Evolutionary conservation across 2,888 invertebrate species (phyloP).

Genomic region (Ophion ventricosus): DNA sequence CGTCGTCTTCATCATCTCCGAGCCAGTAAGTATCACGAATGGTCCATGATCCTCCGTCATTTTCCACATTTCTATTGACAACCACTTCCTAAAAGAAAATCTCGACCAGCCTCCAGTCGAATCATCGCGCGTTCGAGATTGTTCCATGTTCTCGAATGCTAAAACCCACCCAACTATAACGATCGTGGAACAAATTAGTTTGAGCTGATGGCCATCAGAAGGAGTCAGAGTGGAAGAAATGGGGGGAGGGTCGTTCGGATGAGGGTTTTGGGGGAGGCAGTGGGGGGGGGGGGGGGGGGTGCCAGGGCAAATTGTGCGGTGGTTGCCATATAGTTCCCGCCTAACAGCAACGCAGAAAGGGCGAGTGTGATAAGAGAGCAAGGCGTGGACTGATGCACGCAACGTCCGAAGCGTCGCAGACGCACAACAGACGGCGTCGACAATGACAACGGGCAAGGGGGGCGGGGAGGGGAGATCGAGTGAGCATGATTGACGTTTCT

Average conservation of each 20-base stretch:
- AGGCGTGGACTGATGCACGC: slow-evolving; percentile 7
- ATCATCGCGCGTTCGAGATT: not conserved
- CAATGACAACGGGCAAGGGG: not conserved
- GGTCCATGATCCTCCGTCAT: not conserved
- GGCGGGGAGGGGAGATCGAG: slow-evolving; percentile 60
- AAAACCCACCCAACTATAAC: not conserved
- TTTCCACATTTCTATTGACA: not conserved
- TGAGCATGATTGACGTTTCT: slow-evolving; percentile 68
- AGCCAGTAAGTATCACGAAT: not conserved
- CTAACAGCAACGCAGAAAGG: not conserved
- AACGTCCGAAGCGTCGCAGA: slow-evolving; percentile 46
- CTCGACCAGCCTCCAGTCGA: too few relatives aligned
- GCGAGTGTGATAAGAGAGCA: slow-evolving; percentile 15
- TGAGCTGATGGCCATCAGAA: not conserved
- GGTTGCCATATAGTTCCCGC: not conserved
- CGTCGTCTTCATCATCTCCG: not conserved
- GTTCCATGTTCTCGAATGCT: not conserved
- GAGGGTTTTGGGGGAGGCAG: slow-evolving; percentile 24
- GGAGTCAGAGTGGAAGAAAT: not conserved
- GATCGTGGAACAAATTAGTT: not conserved
- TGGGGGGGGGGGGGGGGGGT: not conserved
- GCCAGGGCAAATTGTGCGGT: not conserved
- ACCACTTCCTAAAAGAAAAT: not conserved
- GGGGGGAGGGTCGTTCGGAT: not conserved
- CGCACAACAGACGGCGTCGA: slow-evolving; percentile 60